Conservation (phyloP, 2,113 vertebrate species). For the Poeciliopsis turrubarensis region DNA sequence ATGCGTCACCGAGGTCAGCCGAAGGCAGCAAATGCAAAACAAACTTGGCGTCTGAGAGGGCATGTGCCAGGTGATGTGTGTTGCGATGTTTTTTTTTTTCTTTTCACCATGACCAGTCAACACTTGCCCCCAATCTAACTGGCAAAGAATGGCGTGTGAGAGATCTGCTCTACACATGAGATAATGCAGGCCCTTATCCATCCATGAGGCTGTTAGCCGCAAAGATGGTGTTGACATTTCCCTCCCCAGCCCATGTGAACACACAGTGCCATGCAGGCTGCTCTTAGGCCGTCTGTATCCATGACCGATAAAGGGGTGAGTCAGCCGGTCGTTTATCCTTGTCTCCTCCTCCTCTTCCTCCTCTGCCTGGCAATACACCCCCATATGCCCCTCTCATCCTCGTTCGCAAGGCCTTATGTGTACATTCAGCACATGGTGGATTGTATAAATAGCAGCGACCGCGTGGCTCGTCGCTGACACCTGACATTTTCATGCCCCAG, state of each 20-base stretch:
- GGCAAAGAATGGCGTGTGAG: slow-evolving; percentile 13
- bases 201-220: slow-evolving; percentile 55
- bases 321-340: slow-evolving; percentile 62
- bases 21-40: slow-evolving; percentile 7
- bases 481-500: slow-evolving; percentile 79
- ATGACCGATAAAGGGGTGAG: slow-evolving; percentile 72
- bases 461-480: slow-evolving; percentile 75
- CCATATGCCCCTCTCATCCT: slow-evolving; percentile 53
- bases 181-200: slow-evolving; percentile 68
- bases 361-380: slow-evolving; percentile 57
- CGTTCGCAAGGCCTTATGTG: slow-evolving; percentile 73
- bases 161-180: slow-evolving; percentile 63
- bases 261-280: slow-evolving; percentile 56
- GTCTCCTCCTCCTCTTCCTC: slow-evolving; percentile 34
- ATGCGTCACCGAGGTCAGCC: slow-evolving; percentile 11
- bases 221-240: slow-evolving; percentile 71
- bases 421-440: slow-evolving; percentile 72
- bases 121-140: slow-evolving; percentile 45
- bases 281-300: slow-evolving; percentile 61
- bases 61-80: slow-evolving; percentile 19
- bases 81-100: slow-evolving; percentile 19
- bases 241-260: slow-evolving; percentile 69
- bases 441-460: slow-evolving; percentile 76
- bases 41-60: slow-evolving; percentile 21
- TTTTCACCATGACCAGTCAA: slow-evolving; percentile 55